These are phyloP conservation scores for Dendrolimus punctatus DNA, from an alignment of 1,140 invertebrate species.

Conservation along the genomic window DNA sequence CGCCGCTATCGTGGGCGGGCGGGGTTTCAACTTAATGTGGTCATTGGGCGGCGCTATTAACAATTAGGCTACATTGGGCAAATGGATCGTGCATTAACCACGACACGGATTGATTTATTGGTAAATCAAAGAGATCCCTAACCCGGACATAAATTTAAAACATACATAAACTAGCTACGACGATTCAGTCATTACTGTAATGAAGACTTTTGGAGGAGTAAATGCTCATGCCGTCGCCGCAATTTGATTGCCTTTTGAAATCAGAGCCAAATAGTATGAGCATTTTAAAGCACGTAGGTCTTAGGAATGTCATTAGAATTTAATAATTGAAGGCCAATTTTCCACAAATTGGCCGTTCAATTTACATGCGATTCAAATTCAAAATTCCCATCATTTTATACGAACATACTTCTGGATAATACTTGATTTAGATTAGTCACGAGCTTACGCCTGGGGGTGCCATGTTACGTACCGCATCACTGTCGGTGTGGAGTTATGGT, in stretches of 20 bases:
- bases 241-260: conserved; percentile 25
- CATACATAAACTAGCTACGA: conserved; percentile 22
- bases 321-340: too few relatives aligned
- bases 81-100: conserved; percentile 68
- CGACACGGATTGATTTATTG: conserved; percentile 68
- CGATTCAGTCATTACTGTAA: conserved; percentile 54
- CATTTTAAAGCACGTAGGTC: background rate
- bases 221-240: conserved; percentile 42
- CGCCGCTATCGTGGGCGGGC: conserved; percentile 20
- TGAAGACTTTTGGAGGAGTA: conserved; percentile 31
- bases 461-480: too few relatives aligned
- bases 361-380: too few relatives aligned
- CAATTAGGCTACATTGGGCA: conserved; percentile 65
- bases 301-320: too few relatives aligned
- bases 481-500: too few relatives aligned
- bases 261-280: background rate
- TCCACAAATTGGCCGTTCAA: too few relatives aligned
- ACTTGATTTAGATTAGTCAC: too few relatives aligned
- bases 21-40: conserved; percentile 55
- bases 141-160: conserved; percentile 21
- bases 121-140: conserved; percentile 29
- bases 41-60: conserved; percentile 65
- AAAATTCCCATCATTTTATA: too few relatives aligned
- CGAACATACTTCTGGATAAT: too few relatives aligned
- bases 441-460: too few relatives aligned